A percentile compares a stretch with the other conserved stretches of the same genome.
Evolutionary conservation across 64 coral and sea anemone species (phyloP).

Genomic region (Astreopora myriophthalma): DNA sequence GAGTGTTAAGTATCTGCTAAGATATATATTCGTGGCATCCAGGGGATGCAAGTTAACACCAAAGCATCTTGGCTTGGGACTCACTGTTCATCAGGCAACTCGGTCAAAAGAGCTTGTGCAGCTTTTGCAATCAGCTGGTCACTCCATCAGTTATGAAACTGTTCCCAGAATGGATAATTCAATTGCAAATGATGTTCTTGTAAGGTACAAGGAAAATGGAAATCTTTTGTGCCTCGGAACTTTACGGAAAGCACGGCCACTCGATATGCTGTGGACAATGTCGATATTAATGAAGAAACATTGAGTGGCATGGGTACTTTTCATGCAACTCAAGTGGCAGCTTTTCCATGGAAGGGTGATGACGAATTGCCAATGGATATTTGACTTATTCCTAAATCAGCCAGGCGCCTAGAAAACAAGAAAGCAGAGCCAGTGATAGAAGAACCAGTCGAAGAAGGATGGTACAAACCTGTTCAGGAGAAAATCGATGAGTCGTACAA

Average conservation of each 20-base stretch:
- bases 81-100: constrained; percentile 72
- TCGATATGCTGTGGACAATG: constrained; percentile 52
- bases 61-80: constrained; percentile 68
- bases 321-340: constrained; percentile 64
- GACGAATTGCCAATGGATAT: constrained; percentile 1
- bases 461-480: constrained; percentile 16
- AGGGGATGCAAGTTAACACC: constrained; percentile 45
- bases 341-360: background rate
- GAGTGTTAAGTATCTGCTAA: constrained; percentile 76
- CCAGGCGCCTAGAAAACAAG: background rate
- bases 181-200: constrained; percentile 40
- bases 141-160: constrained; percentile 47
- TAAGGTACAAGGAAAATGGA: constrained; percentile 28
- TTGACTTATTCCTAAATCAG: background rate
- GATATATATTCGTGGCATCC: constrained; percentile 71
- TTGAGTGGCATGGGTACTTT: constrained; percentile 61
- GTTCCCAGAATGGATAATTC: constrained; percentile 33
- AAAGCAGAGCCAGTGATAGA: constrained; percentile 30
- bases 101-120: constrained; percentile 65
- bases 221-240: constrained; percentile 48
- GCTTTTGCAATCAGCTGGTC: constrained; percentile 48
- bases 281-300: constrained; percentile 65
- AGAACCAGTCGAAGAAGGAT: background rate
- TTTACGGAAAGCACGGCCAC: background rate
- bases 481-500: background rate